Conservation (phyloP, 2,113 vertebrate genomes). For the Tetrao urogallus region DNA sequence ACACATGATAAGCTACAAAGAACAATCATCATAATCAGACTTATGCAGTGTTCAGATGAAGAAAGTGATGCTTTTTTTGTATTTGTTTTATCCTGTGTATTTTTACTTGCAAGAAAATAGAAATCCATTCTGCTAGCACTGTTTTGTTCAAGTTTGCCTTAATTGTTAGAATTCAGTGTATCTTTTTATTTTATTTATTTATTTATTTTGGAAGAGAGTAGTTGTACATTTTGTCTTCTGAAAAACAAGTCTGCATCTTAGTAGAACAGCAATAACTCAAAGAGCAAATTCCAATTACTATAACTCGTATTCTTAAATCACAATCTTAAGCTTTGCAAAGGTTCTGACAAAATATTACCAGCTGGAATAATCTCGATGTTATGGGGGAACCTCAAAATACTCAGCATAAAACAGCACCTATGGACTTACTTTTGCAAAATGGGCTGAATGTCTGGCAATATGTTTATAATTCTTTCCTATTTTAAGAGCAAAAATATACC, state of each 20-base stretch:
- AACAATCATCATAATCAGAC: background rate
- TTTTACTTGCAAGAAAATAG: background rate
- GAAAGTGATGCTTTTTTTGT: fast-evolving
- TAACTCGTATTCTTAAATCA: constrained; percentile 23
- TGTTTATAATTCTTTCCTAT: background rate
- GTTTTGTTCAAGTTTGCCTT: background rate
- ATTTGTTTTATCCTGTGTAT: background rate
- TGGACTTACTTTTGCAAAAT: background rate
- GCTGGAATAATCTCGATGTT: background rate
- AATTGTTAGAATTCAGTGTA: background rate
- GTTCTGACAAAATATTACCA: background rate
- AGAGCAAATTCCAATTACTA: background rate
- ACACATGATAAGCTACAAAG: background rate
- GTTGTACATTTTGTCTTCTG: background rate
- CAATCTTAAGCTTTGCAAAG: constrained; percentile 37
- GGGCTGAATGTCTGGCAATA: background rate
- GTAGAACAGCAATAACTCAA: background rate
- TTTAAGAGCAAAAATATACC: background rate
- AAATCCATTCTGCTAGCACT: background rate
- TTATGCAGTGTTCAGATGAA: background rate
- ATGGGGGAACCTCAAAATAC: background rate
- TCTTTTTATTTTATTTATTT: background rate
- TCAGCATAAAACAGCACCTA: background rate
- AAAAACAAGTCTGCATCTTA: background rate
- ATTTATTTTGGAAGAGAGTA: fast-evolving